A percentile compares a stretch with the other conserved stretches of the same genome.
Evolutionary conservation across 2,113 vertebrate species (phyloP).

Genomic region (Axis porcinus): DNA sequence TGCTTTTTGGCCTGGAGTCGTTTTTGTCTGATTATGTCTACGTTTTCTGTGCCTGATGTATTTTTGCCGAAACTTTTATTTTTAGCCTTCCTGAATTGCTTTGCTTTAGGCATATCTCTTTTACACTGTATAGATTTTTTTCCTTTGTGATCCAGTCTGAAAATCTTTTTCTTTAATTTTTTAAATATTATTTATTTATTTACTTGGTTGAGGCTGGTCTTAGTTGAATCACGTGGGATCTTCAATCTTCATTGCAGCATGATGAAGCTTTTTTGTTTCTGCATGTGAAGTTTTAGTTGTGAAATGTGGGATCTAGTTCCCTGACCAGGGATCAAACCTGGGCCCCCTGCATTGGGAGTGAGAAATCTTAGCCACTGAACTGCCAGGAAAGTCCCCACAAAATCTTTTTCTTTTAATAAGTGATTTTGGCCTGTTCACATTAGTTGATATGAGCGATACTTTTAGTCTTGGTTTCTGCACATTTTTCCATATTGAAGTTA

Average conservation of each 20-base stretch:
- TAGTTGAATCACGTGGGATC: not conserved
- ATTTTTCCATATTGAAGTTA: not conserved
- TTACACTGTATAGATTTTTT: not conserved
- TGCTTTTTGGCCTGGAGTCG: not conserved
- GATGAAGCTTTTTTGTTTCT: not conserved
- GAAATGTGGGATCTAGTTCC: not conserved
- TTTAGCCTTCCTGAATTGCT: not conserved
- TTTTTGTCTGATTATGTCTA: not conserved
- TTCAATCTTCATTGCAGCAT: not conserved
- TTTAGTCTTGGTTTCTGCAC: not conserved
- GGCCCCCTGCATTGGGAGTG: not conserved
- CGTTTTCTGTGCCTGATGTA: not conserved
- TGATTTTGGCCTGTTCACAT: not conserved
- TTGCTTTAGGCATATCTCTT: not conserved
- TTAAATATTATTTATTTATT: not conserved
- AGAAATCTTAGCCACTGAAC: not conserved
- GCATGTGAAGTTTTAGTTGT: not conserved
- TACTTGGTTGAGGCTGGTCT: not conserved
- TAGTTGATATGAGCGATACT: not conserved
- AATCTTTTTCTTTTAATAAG: not conserved
- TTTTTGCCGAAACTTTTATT: not conserved
- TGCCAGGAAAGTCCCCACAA: not conserved
- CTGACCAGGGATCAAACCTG: not conserved
- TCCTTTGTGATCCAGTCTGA: not conserved
- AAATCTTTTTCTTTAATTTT: not conserved